Base-by-base conservation (phyloP, 2,113 vertebrate genomes). In the Mirza zaza region DNA sequence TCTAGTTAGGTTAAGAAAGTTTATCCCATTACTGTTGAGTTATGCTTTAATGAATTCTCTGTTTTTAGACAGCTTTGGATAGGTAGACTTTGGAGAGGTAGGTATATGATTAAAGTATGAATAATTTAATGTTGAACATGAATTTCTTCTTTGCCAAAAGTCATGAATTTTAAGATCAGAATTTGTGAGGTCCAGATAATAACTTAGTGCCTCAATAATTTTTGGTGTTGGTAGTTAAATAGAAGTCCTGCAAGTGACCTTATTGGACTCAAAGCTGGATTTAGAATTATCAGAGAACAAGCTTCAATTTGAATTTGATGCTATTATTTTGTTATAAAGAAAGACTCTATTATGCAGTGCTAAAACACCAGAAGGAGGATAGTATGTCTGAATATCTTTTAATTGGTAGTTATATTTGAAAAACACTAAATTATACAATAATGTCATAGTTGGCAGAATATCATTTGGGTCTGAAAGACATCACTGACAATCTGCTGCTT, bases 371-470 rank as follows among this genome's bases (percentile, higher is more conserved):
- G 93, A 80, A 73, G 83, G 97, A 95, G 93, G 67, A 94, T 97
- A 97, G 94, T 27, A 92, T 97, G 29, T 82, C 36, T 97, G 97
- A 97, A 21, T 94, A 63, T 96, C 83, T 93, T 97, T 97, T 98
- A 98, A 97, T 97, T 98, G 97, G 91, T 95, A 97, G 75, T 95
- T 98, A 36, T 98, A 91, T 98, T 98, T 98, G 98, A 97, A 48
- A 98, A 94, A 92, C 96, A 95, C 89, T 97, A 87, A 98, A 97
- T 98, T 81, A 96, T 94, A 90, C 98, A 96, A 91, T 92, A 97
- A 87, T 87, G 57, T 95, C 96, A 96, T 98, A 96, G 92, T 70
- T 87, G 96, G 96, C 96, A 97, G 92, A 98, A 39, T 96, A 92
- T 94, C 90, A 79, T 95, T 96, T 96, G 95, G 88, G 52, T 71